Conservation (phyloP, 2,797 vertebrate genomes). For the Catamblyrhynchus diadema region DNA sequence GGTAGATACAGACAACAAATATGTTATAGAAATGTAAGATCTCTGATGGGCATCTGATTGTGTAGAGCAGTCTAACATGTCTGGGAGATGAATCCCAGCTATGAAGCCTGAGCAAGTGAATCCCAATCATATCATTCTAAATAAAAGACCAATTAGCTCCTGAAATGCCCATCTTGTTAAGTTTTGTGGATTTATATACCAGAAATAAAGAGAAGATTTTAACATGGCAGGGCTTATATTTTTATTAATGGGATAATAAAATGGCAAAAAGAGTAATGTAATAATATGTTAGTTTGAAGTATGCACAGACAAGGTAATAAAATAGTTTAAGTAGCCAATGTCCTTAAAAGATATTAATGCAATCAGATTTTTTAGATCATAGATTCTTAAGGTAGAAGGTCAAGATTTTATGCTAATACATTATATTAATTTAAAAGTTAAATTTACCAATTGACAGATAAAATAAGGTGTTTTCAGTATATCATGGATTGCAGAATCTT, state of each 20-base stretch:
- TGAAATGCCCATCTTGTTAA: not conserved
- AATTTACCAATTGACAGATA: not conserved
- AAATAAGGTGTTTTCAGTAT: not conserved
- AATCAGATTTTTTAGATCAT: not conserved
- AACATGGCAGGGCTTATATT: not conserved
- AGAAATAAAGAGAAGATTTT: not conserved
- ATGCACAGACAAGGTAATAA: not conserved
- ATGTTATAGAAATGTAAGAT: accelerated
- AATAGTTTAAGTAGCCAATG: not conserved
- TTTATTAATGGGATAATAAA: slow-evolving; percentile 3
- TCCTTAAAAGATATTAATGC: not conserved
- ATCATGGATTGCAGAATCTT: not conserved
- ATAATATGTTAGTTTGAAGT: not conserved
- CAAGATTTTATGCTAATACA: not conserved
- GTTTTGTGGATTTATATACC: not conserved
- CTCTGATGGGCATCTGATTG: not conserved
- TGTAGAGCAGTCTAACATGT: not conserved
- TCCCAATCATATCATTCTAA: not conserved
- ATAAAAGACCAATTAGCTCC: not conserved
- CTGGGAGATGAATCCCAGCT: not conserved
- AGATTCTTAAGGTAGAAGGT: not conserved
- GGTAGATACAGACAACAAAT: not conserved
- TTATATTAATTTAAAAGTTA: not conserved
- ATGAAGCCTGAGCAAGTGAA: not conserved
- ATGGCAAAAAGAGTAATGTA: not conserved